Conservation (phyloP, 1,140 invertebrate species). For the Dendrolimus kikuchii region DNA sequence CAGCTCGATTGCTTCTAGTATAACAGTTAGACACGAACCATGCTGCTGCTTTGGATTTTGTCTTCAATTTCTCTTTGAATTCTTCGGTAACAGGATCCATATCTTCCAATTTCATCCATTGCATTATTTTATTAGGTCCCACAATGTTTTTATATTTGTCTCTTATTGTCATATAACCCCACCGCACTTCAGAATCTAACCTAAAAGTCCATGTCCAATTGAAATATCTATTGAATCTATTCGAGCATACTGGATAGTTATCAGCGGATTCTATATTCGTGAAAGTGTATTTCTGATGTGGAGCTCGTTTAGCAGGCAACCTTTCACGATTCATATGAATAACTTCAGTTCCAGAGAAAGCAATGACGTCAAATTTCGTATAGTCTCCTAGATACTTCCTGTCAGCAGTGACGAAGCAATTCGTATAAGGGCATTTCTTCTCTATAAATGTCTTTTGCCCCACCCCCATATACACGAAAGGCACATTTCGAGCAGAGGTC, state of each 20-base stretch:
- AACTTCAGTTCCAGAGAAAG: slow-evolving; percentile 43
- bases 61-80: slow-evolving; percentile 46
- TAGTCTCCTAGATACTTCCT: slow-evolving; percentile 29
- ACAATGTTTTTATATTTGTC: slow-evolving; percentile 39
- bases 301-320: slow-evolving; percentile 28
- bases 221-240: slow-evolving; percentile 62
- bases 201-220: slow-evolving; percentile 80
- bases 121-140: slow-evolving; percentile 45
- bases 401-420: slow-evolving; percentile 43
- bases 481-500: slow-evolving; percentile 33
- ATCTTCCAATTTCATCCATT: slow-evolving; percentile 46
- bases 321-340: slow-evolving; percentile 9
- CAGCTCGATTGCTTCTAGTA: slow-evolving; percentile 69
- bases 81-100: slow-evolving; percentile 47
- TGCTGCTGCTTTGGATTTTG: slow-evolving; percentile 68
- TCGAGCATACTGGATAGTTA: slow-evolving; percentile 47
- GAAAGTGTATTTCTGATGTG: slow-evolving; percentile 52
- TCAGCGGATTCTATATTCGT: slow-evolving; percentile 51
- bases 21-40: slow-evolving; percentile 81
- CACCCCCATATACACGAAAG: slow-evolving; percentile 39
- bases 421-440: slow-evolving; percentile 35
- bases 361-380: slow-evolving; percentile 49
- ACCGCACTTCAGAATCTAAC: slow-evolving; percentile 76
- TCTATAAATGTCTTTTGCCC: slow-evolving; percentile 33
- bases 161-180: slow-evolving; percentile 65